These are phyloP conservation scores for Agriopis aurantiaria DNA, from an alignment of 2,888 invertebrate genomes.

Conservation along the genomic window DNA sequence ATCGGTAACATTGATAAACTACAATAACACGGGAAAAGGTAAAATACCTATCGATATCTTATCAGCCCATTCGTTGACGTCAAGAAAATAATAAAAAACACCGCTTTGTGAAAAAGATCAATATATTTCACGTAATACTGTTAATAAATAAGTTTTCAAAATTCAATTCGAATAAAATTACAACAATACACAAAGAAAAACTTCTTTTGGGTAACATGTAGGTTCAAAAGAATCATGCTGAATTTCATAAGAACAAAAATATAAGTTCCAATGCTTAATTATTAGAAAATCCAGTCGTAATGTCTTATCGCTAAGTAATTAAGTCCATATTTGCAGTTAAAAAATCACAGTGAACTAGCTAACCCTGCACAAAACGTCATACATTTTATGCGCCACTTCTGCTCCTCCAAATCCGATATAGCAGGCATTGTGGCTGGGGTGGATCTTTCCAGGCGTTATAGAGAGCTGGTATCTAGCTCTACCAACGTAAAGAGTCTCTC, in stretches of 20 bases:
- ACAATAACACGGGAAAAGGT: conserved; percentile 19
- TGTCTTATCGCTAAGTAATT: conserved; percentile 3
- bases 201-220: background rate
- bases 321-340: conserved; percentile 20
- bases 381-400: conserved; percentile 76
- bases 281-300: conserved; percentile 23
- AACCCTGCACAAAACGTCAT: conserved; percentile 75
- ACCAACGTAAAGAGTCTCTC: conserved; percentile 84
- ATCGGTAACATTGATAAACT: conserved; percentile 20
- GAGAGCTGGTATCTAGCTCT: conserved; percentile 86
- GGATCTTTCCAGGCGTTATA: conserved; percentile 86
- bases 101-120: conserved; percentile 13
- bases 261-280: conserved; percentile 6
- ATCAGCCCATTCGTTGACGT: conserved; percentile 32
- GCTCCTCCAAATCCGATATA: conserved; percentile 77
- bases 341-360: conserved; percentile 54
- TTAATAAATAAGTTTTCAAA: background rate
- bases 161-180: background rate
- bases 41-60: conserved; percentile 31
- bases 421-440: conserved; percentile 75
- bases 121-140: conserved; percentile 16
- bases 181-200: background rate
- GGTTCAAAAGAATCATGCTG: background rate
- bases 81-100: conserved; percentile 11
- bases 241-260: background rate